These are phyloP conservation scores for Pomacea maculata DNA, from an alignment of 1,140 invertebrate species.

Conservation along the genomic window DNA sequence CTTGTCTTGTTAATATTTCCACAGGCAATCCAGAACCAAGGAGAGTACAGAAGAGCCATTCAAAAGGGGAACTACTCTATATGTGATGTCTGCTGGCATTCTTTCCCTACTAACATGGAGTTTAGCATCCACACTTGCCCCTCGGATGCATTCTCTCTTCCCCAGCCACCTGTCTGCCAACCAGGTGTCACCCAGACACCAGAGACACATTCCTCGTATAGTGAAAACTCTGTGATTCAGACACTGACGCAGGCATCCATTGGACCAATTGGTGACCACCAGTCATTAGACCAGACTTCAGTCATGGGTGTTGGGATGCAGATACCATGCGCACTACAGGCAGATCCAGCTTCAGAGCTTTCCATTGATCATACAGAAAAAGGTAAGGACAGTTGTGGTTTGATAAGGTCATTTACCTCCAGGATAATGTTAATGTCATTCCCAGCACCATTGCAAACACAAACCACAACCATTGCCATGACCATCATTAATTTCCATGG, in stretches of 20 bases:
- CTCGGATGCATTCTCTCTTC: slow-evolving; percentile 8
- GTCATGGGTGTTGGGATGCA: too few species aligned
- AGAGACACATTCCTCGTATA: background rate
- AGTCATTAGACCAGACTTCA: too few species aligned
- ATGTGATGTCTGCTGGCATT: slow-evolving; percentile 17
- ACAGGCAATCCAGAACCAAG: background rate
- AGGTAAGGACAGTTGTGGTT: too few species aligned
- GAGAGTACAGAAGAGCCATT: slow-evolving; percentile 1
- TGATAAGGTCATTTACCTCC: too few species aligned
- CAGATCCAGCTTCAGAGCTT: too few species aligned
- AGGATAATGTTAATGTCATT: too few species aligned
- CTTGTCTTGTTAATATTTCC: background rate
- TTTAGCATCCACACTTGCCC: slow-evolving; percentile 16
- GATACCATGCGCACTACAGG: too few species aligned
- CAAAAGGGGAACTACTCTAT: slow-evolving; percentile 11
- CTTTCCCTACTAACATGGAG: background rate
- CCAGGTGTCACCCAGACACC: background rate
- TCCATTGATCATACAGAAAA: too few species aligned
- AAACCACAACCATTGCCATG: too few species aligned
- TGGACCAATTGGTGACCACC: too few species aligned
- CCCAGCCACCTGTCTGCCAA: background rate
- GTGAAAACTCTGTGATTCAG: background rate
- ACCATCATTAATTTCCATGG: too few species aligned
- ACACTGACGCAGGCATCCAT: background rate
- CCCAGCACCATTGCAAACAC: too few species aligned